Percentiles rank a stretch among this genome's conserved stretches.
Conservation (phyloP, 2,888 invertebrate genomes). For the Ethmia dodecea region DNA sequence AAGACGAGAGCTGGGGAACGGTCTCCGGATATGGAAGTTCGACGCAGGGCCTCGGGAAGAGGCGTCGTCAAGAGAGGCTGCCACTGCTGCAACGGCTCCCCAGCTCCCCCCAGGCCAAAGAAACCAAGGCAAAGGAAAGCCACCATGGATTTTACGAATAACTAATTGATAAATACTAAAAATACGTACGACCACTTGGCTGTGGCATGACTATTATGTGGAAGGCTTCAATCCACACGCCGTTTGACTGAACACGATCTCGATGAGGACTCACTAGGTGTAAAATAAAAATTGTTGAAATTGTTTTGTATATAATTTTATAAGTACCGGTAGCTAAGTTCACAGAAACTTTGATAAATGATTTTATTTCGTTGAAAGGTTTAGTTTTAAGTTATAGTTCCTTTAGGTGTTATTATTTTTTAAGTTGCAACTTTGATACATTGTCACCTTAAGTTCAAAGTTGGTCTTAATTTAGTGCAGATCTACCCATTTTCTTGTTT, state of each 20-base stretch:
- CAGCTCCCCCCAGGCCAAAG: conserved; percentile 72
- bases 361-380: conserved; percentile 45
- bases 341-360: conserved; percentile 16
- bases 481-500: conserved; percentile 24
- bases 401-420: too few species aligned
- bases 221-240: too few species aligned
- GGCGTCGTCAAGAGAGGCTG: conserved; percentile 80
- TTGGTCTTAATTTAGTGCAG: conserved; percentile 30
- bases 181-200: too few species aligned
- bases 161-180: too few species aligned
- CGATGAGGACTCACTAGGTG: conserved; percentile 36
- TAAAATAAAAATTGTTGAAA: conserved; percentile 46
- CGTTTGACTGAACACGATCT: conserved; percentile 57
- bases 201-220: too few species aligned
- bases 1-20: conserved; percentile 50
- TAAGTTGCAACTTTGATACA: background rate
- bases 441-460: conserved; percentile 53
- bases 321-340: conserved; percentile 35
- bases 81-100: conserved; percentile 79
- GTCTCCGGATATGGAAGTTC: conserved; percentile 34
- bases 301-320: conserved; percentile 69
- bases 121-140: conserved; percentile 51
- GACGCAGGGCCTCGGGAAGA: conserved; percentile 61
- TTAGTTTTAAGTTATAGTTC: conserved; percentile 35
- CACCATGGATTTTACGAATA: conserved; percentile 36